These are phyloP conservation scores for Leptosomus discolor DNA, from an alignment of 2,113 vertebrate genomes.

Conservation along the genomic window DNA sequence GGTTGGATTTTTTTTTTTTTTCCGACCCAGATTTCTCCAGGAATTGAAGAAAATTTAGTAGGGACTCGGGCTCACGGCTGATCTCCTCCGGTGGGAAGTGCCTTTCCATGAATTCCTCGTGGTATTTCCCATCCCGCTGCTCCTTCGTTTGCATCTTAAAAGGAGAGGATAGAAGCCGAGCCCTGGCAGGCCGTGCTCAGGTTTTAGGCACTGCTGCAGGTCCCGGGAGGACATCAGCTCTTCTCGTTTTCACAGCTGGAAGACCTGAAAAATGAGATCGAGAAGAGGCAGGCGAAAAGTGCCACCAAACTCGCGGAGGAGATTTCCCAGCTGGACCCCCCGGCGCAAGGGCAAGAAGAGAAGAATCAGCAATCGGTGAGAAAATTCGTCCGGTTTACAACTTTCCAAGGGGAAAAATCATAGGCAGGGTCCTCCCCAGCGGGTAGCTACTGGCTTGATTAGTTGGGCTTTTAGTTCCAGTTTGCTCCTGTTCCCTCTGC, in stretches of 20 bases:
- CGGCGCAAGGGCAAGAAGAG: background rate
- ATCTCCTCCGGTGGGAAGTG: background rate
- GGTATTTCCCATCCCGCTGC: background rate
- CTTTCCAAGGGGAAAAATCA: background rate
- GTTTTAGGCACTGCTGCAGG: background rate
- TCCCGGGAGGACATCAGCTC: background rate
- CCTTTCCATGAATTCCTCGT: rapidly evolving
- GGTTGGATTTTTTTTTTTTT: background rate
- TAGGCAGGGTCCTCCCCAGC: background rate
- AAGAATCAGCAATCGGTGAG: background rate
- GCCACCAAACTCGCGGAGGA: rapidly evolving
- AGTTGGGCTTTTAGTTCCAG: rapidly evolving
- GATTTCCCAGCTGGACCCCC: background rate
- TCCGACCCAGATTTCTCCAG: background rate
- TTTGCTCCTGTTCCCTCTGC: background rate
- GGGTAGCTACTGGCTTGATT: background rate
- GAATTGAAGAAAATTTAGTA: background rate
- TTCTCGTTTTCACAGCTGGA: background rate
- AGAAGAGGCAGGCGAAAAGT: background rate
- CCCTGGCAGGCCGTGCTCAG: background rate
- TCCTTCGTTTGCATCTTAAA: background rate
- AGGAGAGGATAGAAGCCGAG: background rate
- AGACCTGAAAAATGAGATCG: constrained; percentile 25
- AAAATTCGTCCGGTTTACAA: background rate
- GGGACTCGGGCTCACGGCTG: background rate